Percentiles rank a stretch among this genome's conserved stretches.
These are phyloP conservation scores for Periplaneta americana DNA, from an alignment of 1,140 invertebrate species.

Conservation along the genomic window DNA sequence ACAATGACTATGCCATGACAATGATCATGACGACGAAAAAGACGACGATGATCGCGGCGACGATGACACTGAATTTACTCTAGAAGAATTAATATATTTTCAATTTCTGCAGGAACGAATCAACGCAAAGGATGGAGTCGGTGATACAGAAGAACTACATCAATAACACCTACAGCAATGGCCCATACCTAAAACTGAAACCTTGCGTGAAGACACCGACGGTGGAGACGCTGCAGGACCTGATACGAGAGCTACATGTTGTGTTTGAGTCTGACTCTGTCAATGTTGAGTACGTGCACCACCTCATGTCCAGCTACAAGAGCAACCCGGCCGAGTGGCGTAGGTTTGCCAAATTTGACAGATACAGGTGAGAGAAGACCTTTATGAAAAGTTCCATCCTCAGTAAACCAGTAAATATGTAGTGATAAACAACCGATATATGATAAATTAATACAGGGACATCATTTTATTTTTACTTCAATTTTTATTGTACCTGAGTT, in stretches of 20 bases:
- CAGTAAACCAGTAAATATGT: too few species aligned
- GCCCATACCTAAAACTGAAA: neutral
- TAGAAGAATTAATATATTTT: too few species aligned
- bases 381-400: too few species aligned
- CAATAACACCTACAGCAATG: neutral
- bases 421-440: too few species aligned
- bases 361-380: conserved; percentile 80
- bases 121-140: neutral
- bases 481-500: too few species aligned
- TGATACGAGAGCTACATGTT: conserved; percentile 64
- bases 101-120: neutral
- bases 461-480: too few species aligned
- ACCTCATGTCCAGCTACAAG: conserved; percentile 79
- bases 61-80: neutral
- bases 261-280: conserved; percentile 74
- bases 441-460: too few species aligned
- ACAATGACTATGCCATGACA: too few species aligned
- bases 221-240: conserved; percentile 52
- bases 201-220: neutral
- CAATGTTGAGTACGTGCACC: conserved; percentile 82
- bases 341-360: conserved; percentile 92
- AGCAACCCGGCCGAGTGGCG: conserved; percentile 88
- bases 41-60: too few species aligned
- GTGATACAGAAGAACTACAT: neutral
- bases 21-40: too few species aligned